Conservation (phyloP, 2,888 invertebrate species). For the Ctenicera cuprea region DNA sequence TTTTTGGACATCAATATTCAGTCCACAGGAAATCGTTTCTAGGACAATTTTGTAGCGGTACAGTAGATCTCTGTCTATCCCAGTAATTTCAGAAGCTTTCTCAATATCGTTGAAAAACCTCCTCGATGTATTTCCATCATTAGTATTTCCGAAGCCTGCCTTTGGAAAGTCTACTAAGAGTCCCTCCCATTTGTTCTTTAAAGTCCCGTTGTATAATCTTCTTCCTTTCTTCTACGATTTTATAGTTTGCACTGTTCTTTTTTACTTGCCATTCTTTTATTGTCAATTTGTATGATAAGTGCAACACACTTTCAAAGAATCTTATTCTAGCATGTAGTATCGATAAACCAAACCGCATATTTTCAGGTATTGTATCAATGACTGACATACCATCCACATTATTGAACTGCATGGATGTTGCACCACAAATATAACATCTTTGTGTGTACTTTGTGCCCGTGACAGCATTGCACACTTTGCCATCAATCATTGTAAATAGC, state of each 20-base stretch:
- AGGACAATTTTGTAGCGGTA: background rate
- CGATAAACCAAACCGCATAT: background rate
- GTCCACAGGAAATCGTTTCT: conserved; percentile 13
- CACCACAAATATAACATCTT: conserved; percentile 65
- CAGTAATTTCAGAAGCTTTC: background rate
- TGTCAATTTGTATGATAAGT: conserved; percentile 63
- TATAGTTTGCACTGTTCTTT: conserved; percentile 9
- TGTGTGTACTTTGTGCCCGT: conserved; percentile 62
- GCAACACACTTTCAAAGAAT: conserved; percentile 53
- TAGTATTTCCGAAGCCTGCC: conserved; percentile 60
- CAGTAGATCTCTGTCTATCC: background rate
- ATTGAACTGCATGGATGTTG: conserved; percentile 66
- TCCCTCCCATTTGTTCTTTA: conserved; percentile 58
- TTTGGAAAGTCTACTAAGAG: conserved; percentile 63
- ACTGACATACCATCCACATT: conserved; percentile 35
- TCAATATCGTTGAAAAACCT: background rate
- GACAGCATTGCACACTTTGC: conserved; percentile 65
- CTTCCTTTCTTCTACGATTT: conserved; percentile 39
- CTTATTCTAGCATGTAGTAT: conserved; percentile 10
- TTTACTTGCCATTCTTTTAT: conserved; percentile 61
- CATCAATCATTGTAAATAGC: conserved; percentile 64
- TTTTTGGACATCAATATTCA: conserved; percentile 1
- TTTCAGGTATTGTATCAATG: background rate
- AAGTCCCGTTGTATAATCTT: conserved; percentile 42
- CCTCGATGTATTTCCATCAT: conserved; percentile 33